phyloP scores from a whole-genome alignment of 1,140 invertebrate genomes.

The Brachionus manjavacas region DNA sequence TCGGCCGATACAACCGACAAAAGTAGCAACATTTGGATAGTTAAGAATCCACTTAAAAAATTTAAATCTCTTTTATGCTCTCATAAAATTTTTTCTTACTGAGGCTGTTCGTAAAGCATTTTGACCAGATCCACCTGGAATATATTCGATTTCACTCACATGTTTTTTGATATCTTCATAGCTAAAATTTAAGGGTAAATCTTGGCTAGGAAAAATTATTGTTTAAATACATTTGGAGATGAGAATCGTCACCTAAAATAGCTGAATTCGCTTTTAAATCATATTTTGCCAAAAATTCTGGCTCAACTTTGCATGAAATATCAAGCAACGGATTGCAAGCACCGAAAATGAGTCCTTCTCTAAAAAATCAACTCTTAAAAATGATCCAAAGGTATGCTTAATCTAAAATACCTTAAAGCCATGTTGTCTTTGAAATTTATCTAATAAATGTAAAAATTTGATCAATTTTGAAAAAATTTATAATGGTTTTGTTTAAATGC shows the following conservation, averaged over 20 bases:
- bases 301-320: conserved; percentile 76
- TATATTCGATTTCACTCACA: conserved; percentile 70
- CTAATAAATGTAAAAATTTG: background rate
- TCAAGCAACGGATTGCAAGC: conserved; percentile 94
- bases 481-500: background rate
- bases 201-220: background rate
- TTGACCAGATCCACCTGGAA: conserved; percentile 89
- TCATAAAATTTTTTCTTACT: conserved; percentile 60
- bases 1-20: conserved; percentile 87
- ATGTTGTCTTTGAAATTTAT: background rate
- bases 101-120: conserved; percentile 86
- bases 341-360: conserved; percentile 71
- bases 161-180: conserved; percentile 66
- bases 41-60: conserved; percentile 74
- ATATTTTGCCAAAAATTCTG: conserved; percentile 67
- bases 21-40: conserved; percentile 70
- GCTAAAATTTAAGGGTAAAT: conserved; percentile 32
- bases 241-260: conserved; percentile 83
- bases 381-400: background rate
- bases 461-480: background rate
- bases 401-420: conserved; percentile 19
- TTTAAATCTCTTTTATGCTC: too few species aligned
- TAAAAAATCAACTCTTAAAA: conserved; percentile 47
- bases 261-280: conserved; percentile 82
- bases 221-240: conserved; percentile 70